Evolutionary conservation across 2,797 vertebrate species (phyloP).

Genomic region (Crenichthys baileyi): DNA sequence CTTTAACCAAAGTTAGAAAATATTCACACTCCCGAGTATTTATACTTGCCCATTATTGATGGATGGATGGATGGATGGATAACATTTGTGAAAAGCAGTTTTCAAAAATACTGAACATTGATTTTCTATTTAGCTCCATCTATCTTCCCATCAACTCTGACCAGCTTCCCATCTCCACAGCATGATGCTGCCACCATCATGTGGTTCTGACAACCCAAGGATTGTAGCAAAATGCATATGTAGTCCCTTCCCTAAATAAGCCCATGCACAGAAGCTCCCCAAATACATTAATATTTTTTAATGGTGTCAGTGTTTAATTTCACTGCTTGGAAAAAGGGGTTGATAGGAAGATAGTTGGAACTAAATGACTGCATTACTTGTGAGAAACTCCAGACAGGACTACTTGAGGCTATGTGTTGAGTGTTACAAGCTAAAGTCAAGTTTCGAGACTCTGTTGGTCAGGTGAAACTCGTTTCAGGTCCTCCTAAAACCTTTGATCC

Average conservation of each 20-base stretch:
- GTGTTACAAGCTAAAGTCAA: not conserved
- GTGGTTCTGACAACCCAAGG: not conserved
- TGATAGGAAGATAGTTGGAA: too few relatives aligned
- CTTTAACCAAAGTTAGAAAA: not conserved
- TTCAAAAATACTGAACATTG: not conserved
- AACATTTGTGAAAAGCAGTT: too few relatives aligned
- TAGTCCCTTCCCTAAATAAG: not conserved
- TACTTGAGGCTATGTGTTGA: not conserved
- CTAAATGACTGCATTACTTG: not conserved
- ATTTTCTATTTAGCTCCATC: not conserved
- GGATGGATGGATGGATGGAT: too few relatives aligned
- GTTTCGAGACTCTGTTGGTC: not conserved
- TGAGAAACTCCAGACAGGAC: not conserved
- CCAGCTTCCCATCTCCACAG: not conserved
- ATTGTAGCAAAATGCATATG: too few relatives aligned
- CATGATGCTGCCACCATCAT: not conserved
- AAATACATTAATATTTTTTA: too few relatives aligned
- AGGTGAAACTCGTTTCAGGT: slow-evolving; percentile 10
- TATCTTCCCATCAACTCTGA: not conserved
- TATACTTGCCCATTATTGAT: not conserved
- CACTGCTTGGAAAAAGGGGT: too few relatives aligned
- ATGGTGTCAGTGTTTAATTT: too few relatives aligned
- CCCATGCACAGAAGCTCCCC: not conserved
- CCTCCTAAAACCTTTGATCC: slow-evolving; percentile 24
- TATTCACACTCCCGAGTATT: not conserved